phyloP scores from a whole-genome alignment of 2,888 invertebrate species.

The Ophioninae sp. region DNA sequence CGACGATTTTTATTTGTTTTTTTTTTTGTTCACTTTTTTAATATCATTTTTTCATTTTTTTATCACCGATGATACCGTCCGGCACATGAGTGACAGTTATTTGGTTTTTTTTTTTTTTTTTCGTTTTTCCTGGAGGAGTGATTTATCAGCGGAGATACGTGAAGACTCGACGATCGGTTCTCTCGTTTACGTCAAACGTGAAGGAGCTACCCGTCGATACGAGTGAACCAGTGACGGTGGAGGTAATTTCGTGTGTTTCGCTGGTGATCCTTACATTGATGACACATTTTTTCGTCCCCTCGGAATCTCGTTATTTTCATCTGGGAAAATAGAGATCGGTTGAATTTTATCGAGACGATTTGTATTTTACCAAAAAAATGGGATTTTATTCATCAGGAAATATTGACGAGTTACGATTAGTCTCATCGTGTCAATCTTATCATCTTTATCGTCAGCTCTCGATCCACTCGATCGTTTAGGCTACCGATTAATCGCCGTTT shows the following conservation, averaged over 20 bases:
- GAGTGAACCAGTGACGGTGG: conserved; percentile 74
- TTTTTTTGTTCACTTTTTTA: too few relatives aligned
- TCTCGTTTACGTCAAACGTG: conserved; percentile 40
- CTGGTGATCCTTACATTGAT: conserved; percentile 40
- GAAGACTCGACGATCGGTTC: conserved; percentile 43
- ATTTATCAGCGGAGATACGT: conserved; percentile 41
- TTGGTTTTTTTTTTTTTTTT: too few relatives aligned
- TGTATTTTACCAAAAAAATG: too few relatives aligned
- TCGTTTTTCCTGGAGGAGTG: conserved; percentile 28
- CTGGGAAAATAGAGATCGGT: neutral
- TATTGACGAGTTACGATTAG: too few relatives aligned
- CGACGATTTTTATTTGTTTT: conserved; percentile 31
- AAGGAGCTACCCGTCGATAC: conserved; percentile 67
- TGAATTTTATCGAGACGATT: neutral
- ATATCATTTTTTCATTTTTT: too few relatives aligned
- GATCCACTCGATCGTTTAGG: neutral
- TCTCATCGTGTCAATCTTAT: neutral
- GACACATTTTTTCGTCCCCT: neutral
- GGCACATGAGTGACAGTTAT: conserved; percentile 60
- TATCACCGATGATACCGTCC: conserved; percentile 43
- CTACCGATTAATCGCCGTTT: neutral
- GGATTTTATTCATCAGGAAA: too few relatives aligned
- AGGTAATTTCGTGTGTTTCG: conserved; percentile 70
- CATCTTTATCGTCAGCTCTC: conserved; percentile 37
- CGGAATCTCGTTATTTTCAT: neutral